Conservation (phyloP, 2,888 invertebrate genomes). For the Galeopsomyia nigrocyanea region DNA sequence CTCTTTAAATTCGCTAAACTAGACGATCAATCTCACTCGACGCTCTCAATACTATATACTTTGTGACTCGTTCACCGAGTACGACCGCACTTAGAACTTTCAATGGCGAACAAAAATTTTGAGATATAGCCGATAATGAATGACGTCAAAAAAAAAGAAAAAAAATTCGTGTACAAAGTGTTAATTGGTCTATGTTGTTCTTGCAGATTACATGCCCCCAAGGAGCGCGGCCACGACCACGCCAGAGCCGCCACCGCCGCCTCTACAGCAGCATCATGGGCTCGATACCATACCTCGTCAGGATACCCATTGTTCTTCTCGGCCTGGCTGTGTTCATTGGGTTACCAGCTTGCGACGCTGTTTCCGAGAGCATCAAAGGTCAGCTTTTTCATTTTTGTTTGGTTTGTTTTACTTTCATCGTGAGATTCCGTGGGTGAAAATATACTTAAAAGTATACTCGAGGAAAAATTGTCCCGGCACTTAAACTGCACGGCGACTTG, state of each 20-base stretch:
- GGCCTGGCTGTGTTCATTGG: constrained; percentile 56
- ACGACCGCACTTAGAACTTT: too few species aligned
- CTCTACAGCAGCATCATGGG: constrained; percentile 40
- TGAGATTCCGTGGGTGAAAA: too few species aligned
- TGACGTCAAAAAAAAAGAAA: constrained; percentile 12
- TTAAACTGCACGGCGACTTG: background rate
- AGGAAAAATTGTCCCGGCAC: background rate
- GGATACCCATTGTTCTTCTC: constrained; percentile 52
- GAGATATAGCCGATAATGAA: constrained; percentile 23
- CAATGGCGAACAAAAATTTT: constrained; percentile 14
- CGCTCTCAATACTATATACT: too few species aligned
- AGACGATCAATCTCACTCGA: too few species aligned
- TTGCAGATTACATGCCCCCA: constrained; percentile 46
- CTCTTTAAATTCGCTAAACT: too few species aligned
- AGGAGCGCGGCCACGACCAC: constrained; percentile 38
- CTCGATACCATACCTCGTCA: constrained; percentile 49
- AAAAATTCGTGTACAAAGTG: background rate
- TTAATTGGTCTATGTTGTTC: background rate
- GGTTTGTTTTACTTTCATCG: background rate
- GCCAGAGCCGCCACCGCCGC: constrained; percentile 26
- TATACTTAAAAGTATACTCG: too few species aligned
- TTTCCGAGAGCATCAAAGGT: constrained; percentile 64
- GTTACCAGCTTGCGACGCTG: constrained; percentile 54
- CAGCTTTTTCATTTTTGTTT: constrained; percentile 43
- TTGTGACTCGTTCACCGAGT: too few species aligned